These are phyloP conservation scores for Psephotus haematonotus DNA, from an alignment of 2,113 vertebrate genomes.

Conservation along the genomic window DNA sequence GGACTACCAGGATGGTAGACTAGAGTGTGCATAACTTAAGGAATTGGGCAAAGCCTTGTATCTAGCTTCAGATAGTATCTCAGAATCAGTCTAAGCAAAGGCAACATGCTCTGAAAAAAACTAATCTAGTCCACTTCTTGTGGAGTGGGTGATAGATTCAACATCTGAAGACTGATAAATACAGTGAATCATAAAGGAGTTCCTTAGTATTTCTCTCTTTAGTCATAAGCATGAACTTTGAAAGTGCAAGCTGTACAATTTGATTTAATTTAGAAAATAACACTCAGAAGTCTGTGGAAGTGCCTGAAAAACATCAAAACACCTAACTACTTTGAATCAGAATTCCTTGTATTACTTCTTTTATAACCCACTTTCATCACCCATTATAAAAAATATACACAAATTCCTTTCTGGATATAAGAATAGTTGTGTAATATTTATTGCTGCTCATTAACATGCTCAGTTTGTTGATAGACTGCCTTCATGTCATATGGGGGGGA, in stretches of 20 bases:
- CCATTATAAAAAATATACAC: background rate
- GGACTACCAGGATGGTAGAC: background rate
- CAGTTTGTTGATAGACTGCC: conserved; percentile 20
- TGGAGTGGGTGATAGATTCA: background rate
- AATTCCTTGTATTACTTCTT: background rate
- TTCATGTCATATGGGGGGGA: background rate
- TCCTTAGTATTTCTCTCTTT: background rate
- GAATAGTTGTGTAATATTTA: conserved; percentile 11
- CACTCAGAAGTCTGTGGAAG: background rate
- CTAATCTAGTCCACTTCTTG: background rate
- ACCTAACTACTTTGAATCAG: background rate
- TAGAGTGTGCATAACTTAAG: background rate
- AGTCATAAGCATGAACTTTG: background rate
- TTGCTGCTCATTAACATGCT: conserved; percentile 31
- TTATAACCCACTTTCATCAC: background rate
- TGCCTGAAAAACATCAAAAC: background rate
- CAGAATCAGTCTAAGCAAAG: background rate
- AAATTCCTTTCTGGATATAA: background rate
- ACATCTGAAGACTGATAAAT: background rate
- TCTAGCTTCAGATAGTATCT: background rate
- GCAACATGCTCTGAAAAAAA: background rate
- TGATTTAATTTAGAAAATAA: background rate
- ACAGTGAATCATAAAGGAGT: background rate
- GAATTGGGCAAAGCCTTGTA: background rate
- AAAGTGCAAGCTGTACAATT: background rate